phyloP scores from a whole-genome alignment of 92 coral and sea anemone genomes.

The Umimayanthus kanabou region DNA sequence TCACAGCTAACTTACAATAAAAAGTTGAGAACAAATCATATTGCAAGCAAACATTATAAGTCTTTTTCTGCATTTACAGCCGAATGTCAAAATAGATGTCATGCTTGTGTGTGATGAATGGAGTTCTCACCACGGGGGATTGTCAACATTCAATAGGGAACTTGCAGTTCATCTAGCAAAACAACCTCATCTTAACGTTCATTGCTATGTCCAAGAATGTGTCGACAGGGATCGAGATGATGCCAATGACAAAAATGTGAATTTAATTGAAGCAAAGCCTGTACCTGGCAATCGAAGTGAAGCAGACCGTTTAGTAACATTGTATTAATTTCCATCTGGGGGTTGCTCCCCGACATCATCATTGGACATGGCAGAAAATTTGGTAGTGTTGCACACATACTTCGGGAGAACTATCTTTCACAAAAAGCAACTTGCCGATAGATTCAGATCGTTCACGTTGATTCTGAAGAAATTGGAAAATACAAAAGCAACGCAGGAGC shows the following conservation, averaged over 20 bases:
- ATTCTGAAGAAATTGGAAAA: conserved; percentile 42
- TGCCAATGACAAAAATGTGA: not conserved
- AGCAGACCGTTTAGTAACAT: not conserved
- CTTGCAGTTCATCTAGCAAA: not conserved
- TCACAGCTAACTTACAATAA: no score
- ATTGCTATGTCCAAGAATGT: not conserved
- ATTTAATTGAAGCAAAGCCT: not conserved
- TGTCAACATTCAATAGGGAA: not conserved
- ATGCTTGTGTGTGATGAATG: not conserved
- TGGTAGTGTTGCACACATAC: conserved; percentile 27
- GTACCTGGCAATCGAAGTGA: not conserved
- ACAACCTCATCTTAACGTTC: not conserved
- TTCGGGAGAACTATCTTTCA: not conserved
- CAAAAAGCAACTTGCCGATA: not conserved
- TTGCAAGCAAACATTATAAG: no score
- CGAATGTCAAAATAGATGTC: no score
- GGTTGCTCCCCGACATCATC: conserved; percentile 8
- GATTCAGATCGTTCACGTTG: conserved; percentile 45
- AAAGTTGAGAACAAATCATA: no score
- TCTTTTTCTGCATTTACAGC: no score
- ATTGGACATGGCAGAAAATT: conserved; percentile 37
- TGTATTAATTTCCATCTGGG: not conserved
- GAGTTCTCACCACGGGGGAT: not conserved
- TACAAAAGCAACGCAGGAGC: conserved; percentile 18
- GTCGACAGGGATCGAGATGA: not conserved